These are phyloP conservation scores for Grantiella picta DNA, from an alignment of 2,113 vertebrate genomes.

Conservation along the genomic window DNA sequence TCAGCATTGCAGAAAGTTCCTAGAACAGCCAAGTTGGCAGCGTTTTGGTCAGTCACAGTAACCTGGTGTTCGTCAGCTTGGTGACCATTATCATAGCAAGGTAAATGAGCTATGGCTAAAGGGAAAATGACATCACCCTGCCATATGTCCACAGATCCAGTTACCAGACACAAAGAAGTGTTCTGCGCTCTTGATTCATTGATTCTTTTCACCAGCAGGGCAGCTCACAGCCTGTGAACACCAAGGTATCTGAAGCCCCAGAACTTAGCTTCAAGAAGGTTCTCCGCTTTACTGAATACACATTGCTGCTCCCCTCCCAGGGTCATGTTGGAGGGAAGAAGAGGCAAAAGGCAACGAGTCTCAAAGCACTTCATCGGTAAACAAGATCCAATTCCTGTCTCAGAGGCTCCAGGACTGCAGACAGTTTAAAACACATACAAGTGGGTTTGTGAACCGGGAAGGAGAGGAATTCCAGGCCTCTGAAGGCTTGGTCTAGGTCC, in stretches of 20 bases:
- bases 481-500: not conserved
- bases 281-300: not conserved
- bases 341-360: conserved; percentile 49
- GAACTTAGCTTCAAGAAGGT: not conserved
- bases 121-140: not conserved
- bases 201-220: not conserved
- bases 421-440: not conserved
- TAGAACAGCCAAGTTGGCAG: not conserved
- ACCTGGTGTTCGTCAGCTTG: conserved; percentile 8
- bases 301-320: not conserved
- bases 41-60: conserved; percentile 48
- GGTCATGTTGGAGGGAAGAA: not conserved
- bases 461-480: not conserved
- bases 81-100: not conserved
- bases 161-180: conserved; percentile 11
- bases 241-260: not conserved
- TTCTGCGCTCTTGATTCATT: conserved; percentile 6
- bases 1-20: not conserved
- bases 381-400: conserved; percentile 38
- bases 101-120: not conserved
- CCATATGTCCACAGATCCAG: not conserved
- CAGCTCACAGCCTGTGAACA: not conserved
- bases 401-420: conserved; percentile 30
- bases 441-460: not conserved
- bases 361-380: conserved; percentile 58